Evolutionary conservation across 2,888 invertebrate species (phyloP).

Genomic region (Leptopterna dolabrata): DNA sequence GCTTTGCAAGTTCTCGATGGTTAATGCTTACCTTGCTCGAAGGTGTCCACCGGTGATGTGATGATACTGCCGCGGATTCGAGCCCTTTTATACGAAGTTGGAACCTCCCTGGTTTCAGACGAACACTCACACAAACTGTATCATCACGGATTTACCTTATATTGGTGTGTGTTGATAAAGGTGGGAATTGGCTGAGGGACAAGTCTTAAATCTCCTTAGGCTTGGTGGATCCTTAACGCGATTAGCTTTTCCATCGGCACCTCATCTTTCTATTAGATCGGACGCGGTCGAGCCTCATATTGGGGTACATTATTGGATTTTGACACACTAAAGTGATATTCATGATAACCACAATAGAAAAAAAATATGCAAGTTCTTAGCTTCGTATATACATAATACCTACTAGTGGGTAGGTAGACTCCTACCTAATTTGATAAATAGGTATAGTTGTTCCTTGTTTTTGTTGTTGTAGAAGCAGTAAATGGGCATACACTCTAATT

Average conservation of each 20-base stretch:
- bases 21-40: constrained; percentile 24
- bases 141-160: neutral
- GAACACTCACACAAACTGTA: neutral
- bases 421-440: too few species aligned
- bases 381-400: too few species aligned
- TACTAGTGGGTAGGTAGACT: too few species aligned
- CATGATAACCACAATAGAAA: too few species aligned
- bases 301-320: neutral
- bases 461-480: too few species aligned
- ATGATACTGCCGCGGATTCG: neutral
- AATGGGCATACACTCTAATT: too few species aligned
- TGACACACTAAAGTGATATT: neutral
- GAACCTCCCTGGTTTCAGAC: neutral
- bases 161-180: neutral
- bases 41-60: constrained; percentile 12
- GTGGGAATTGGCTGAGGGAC: neutral
- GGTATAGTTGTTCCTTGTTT: too few species aligned
- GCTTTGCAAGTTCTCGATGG: too few species aligned
- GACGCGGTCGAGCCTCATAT: neutral
- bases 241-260: neutral
- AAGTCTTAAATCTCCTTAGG: neutral
- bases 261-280: neutral
- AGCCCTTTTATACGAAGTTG: neutral
- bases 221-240: neutral
- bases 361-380: too few species aligned